Conservation (phyloP, 2,797 vertebrate genomes). For the Huso huso region DNA sequence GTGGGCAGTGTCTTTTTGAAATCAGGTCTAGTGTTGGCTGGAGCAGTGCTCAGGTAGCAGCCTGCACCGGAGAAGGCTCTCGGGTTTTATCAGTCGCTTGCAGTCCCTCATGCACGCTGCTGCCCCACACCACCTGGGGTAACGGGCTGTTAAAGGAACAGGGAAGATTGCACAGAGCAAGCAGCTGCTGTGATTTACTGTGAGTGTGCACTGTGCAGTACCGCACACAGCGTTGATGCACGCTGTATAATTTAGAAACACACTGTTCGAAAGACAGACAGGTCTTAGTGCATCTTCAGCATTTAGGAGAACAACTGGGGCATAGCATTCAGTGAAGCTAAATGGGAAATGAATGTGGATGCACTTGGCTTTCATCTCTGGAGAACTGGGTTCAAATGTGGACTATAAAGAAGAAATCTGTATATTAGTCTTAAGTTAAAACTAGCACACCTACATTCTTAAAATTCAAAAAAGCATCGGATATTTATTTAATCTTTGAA, state of each 20-base stretch:
- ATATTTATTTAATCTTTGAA: too few relatives aligned
- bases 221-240: conserved; percentile 16
- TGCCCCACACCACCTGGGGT: conserved; percentile 13
- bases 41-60: conserved; percentile 17
- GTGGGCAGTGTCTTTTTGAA: neutral
- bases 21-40: conserved; percentile 19
- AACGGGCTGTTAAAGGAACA: conserved; percentile 23
- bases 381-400: too few relatives aligned
- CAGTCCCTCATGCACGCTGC: conserved; percentile 22
- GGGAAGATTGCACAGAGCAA: conserved; percentile 11
- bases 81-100: conserved; percentile 44
- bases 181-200: conserved; percentile 20
- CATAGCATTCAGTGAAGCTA: neutral
- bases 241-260: conserved; percentile 36
- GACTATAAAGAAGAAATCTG: too few relatives aligned
- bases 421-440: too few relatives aligned
- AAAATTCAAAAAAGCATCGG: too few relatives aligned
- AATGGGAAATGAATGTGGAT: neutral
- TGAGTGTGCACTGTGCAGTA: neutral
- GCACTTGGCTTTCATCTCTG: too few relatives aligned
- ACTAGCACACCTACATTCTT: too few relatives aligned
- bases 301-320: neutral
- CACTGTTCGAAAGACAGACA: conserved; percentile 9
- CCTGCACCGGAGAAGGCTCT: conserved; percentile 29
- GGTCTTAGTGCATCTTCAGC: neutral